phyloP scores from a whole-genome alignment of 2,888 invertebrate species.

The Parnassius mnemosyne region DNA sequence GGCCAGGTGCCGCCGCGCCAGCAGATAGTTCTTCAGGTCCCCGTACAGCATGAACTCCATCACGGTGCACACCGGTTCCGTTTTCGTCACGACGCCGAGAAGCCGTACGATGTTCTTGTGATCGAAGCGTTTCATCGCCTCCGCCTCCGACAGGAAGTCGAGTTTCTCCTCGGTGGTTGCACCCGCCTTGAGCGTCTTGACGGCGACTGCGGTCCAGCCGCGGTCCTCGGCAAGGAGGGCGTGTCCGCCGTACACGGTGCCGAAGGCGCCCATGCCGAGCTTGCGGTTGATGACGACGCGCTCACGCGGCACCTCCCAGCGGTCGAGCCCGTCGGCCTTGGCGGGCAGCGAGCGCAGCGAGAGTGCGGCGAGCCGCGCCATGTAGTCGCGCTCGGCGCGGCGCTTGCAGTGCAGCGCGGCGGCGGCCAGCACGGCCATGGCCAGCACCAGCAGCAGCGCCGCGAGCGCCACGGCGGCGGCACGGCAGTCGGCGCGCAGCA shows the following conservation, averaged over 20 bases:
- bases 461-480: slow-evolving; percentile 81
- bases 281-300: slow-evolving; percentile 92
- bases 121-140: slow-evolving; percentile 95
- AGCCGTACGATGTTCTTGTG: slow-evolving; percentile 93
- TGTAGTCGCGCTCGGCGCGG: slow-evolving; percentile 57
- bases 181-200: slow-evolving; percentile 93
- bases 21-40: slow-evolving; percentile 92
- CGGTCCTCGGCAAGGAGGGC: slow-evolving; percentile 81
- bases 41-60: slow-evolving; percentile 98
- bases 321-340: slow-evolving; percentile 81
- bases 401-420: slow-evolving; percentile 53
- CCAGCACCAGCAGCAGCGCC: slow-evolving; percentile 43
- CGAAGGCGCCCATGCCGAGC: slow-evolving; percentile 94
- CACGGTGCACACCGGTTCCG: slow-evolving; percentile 92
- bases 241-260: slow-evolving; percentile 95
- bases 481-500: slow-evolving; percentile 86
- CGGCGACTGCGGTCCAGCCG: slow-evolving; percentile 92
- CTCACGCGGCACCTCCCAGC: slow-evolving; percentile 93
- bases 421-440: slow-evolving; percentile 45
- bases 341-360: slow-evolving; percentile 55
- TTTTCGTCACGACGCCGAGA: slow-evolving; percentile 91
- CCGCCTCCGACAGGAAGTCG: slow-evolving; percentile 95
- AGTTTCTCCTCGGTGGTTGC: slow-evolving; percentile 92
- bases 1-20: slow-evolving; percentile 91
- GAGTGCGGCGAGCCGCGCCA: slow-evolving; percentile 54